Conservation (phyloP, 2,797 vertebrate species). For the Gephyroberyx darwinii region DNA sequence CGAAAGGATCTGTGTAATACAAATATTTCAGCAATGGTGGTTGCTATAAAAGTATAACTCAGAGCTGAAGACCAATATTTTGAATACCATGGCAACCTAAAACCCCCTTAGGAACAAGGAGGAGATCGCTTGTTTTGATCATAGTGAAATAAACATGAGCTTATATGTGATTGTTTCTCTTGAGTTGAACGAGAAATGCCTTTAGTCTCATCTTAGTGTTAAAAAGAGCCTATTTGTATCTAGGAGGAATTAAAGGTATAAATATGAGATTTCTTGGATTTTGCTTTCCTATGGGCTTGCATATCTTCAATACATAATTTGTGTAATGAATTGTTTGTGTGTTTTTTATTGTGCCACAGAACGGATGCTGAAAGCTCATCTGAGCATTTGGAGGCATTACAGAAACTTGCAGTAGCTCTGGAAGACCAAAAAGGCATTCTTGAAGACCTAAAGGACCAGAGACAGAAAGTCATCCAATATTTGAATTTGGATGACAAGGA, state of each 20-base stretch:
- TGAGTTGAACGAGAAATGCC: too few species aligned
- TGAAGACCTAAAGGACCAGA: slow-evolving; percentile 92
- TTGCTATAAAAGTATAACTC: neutral
- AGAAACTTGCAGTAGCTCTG: slow-evolving; percentile 85
- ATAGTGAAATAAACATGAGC: too few species aligned
- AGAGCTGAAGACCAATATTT: neutral
- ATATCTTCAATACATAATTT: neutral
- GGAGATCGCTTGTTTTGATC: too few species aligned
- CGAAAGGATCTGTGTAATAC: neutral
- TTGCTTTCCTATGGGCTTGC: neutral
- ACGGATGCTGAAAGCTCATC: slow-evolving; percentile 94
- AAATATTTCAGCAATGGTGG: neutral
- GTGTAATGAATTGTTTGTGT: neutral
- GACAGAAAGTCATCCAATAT: slow-evolving; percentile 89
- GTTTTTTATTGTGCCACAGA: slow-evolving; percentile 73
- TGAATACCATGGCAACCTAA: neutral
- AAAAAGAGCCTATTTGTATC: too few species aligned
- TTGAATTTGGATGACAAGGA: slow-evolving; percentile 94
- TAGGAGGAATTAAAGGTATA: too few species aligned
- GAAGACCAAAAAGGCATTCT: slow-evolving; percentile 87
- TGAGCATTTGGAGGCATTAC: slow-evolving; percentile 89
- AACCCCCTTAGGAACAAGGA: too few species aligned
- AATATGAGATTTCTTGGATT: too few species aligned
- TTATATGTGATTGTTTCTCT: too few species aligned
- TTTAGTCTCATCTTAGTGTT: too few species aligned